Evolutionary conservation across 2,113 vertebrate genomes (phyloP).

Genomic region (Cheirogaleus medius): DNA sequence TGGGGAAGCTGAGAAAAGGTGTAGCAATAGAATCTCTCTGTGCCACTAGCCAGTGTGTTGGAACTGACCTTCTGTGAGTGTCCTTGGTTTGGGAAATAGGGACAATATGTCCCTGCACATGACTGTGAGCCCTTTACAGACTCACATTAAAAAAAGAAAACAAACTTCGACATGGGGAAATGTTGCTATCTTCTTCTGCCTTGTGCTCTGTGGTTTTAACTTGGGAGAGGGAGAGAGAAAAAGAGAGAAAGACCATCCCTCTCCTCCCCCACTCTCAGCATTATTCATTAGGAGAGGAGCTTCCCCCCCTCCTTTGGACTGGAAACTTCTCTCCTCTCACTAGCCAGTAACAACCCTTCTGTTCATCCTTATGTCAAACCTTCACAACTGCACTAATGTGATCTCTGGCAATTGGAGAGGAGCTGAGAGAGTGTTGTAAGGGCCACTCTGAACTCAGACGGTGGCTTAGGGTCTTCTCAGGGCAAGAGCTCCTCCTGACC

Average conservation of each 20-base stretch:
- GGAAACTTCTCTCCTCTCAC: slow-evolving; percentile 83
- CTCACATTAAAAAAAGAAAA: not conserved
- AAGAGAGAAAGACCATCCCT: not conserved
- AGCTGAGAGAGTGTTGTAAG: slow-evolving; percentile 66
- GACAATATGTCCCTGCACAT: not conserved
- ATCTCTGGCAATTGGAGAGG: slow-evolving; percentile 81
- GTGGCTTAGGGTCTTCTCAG: slow-evolving; percentile 36
- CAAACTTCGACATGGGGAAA: not conserved
- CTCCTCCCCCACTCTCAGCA: not conserved
- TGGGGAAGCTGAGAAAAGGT: not conserved
- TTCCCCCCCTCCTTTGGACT: slow-evolving; percentile 79
- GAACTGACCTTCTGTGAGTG: not conserved
- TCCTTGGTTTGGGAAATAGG: not conserved
- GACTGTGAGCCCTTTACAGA: not conserved
- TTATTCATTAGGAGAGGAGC: slow-evolving; percentile 81
- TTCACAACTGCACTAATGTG: slow-evolving; percentile 81
- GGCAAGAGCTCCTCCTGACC: not conserved
- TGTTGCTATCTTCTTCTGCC: slow-evolving; percentile 8
- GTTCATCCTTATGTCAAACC: slow-evolving; percentile 86
- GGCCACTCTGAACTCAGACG: slow-evolving; percentile 62
- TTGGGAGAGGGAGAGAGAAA: not conserved
- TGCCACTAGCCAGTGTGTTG: not conserved
- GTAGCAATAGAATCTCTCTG: not conserved
- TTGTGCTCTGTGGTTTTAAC: not conserved
- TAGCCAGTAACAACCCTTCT: slow-evolving; percentile 87